Evolutionary conservation across 1,140 invertebrate species (phyloP), one percentile per base, ranked within the genome.

Genomic region (Ceratosolen solmsi): DNA sequence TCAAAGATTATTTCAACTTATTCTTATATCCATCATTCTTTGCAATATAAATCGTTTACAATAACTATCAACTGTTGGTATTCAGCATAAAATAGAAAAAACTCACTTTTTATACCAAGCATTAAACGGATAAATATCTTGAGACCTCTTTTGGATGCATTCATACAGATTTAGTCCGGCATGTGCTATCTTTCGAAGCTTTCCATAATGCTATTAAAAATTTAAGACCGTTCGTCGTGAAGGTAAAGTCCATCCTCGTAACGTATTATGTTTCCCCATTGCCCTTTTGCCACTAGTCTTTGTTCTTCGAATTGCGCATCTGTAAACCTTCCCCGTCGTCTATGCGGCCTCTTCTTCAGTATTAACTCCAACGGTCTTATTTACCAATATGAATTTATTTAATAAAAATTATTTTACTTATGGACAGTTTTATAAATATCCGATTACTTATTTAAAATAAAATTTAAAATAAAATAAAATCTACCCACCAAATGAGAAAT

Each of bases 181-280:
- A 22, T 15, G 17, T 68, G 8, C 22, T 80, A 74, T 80, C 54
- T 56, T 33, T 51, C n/a, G n/a, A 8, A 36, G 56, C 27, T 74
- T 80, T 81, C 70, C 41, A 81, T 36, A 74, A 72, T 1, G 51
- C 54, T 74, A 56, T 82, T 82, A 82, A 82, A 77, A 72, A 33
- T 77, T 36, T 77, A 36, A 51, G 58, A 27, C 68, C 49, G 15
- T 49, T 36, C 71, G 46, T 49, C 41, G 20, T 4, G 70, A 20
- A 46, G 70, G 70, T 68, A 54, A 51, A 20, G 74, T 63, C 41
- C 25, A 46, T 27, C 46, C 49, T 82, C 80, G 54, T 82, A 77
- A 82, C 74, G 63, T 63, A 63, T 77, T 82, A 82, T 72, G 73
- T 72, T 77, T 82, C 74, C 54, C 79, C 25, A 1, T 27, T 58